Evolutionary conservation across 2,113 vertebrate genomes (phyloP), one percentile per base, ranked within the genome.

Genomic region (Scopus umbretta): DNA sequence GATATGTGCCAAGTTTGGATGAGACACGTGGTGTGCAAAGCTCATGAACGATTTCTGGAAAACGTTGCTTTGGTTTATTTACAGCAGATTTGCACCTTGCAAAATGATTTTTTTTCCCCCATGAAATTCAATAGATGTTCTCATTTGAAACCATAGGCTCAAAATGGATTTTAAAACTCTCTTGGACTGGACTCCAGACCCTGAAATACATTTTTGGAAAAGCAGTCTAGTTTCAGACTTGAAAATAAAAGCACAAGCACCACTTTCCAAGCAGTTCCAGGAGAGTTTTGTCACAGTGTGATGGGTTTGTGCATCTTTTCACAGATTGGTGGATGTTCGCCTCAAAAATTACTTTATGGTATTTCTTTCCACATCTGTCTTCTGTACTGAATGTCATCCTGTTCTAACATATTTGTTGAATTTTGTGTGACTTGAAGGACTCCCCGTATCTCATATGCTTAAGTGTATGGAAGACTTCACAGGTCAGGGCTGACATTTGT

Each of bases 1-100:
- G 92, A 97, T 92, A 50, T 18, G 78, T 96, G 96, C 94, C 95
- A 97, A 47, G 84, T 43, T 95, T 76, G 86, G 74, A 94, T 76
- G 78, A 82, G 86, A 68, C 66, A 52, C 0, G 1, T 59, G 74
- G 40, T 45, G n/a, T 36, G 21, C 66, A 85, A 83, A 72, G 73
- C 73, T 94, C 66, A 52, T 21, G 91, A 52, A 85, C 45, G 59
- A 47, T 89, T 94, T 91, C 58, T 78, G 73, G 65, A 71, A 81
- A 92, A 65, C 3, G 3, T n/a, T 81, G 30, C 30, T 94, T 92
- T 75, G 58, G 47, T 94, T 94, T 86, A 75, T 89, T 68, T 81
- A 36, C 65, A 81, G 68, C 43, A 84, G 47, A 81, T 89, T 80
- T 92, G 40, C n/a, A 75, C 43, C 43, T 76, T 73, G 25, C 43